Percentiles rank a stretch among this genome's conserved stretches.
Conservation (phyloP, 2,888 invertebrate genomes). For the Rhagonycha fulva region DNA sequence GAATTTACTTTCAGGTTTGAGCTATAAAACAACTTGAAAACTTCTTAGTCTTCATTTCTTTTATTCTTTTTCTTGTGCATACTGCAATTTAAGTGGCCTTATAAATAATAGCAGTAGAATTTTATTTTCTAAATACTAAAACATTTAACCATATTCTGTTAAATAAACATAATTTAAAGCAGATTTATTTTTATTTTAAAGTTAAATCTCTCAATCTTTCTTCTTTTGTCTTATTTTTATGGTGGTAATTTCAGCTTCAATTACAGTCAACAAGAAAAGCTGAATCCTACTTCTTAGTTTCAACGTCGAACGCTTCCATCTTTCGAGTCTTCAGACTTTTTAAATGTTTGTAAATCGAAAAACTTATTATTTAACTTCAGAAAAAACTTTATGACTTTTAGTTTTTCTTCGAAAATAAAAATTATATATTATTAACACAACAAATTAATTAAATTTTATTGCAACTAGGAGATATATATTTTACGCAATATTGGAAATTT, state of each 20-base stretch:
- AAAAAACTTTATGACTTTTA: not conserved
- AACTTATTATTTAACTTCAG: not conserved
- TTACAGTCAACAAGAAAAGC: not conserved
- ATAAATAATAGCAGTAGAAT: not conserved
- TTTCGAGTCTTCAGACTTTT: not conserved
- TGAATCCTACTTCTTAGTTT: not conserved
- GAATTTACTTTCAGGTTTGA: not conserved
- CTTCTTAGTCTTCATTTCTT: conserved; percentile 2
- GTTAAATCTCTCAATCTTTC: not conserved
- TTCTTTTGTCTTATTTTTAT: not conserved
- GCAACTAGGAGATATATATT: too few relatives aligned
- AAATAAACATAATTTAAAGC: not conserved
- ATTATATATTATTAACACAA: not conserved
- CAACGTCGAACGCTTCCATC: not conserved
- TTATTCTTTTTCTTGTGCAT: conserved; percentile 4
- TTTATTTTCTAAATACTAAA: not conserved
- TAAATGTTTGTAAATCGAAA: not conserved
- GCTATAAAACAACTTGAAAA: conserved; percentile 4
- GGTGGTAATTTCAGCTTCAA: not conserved
- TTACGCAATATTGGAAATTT: not conserved
- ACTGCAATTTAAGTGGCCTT: conserved; percentile 1
- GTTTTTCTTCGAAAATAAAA: not conserved
- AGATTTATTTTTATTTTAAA: not conserved
- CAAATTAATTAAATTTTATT: not conserved
- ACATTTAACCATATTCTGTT: not conserved